phyloP scores from a whole-genome alignment of 2,888 invertebrate species.

The Himalopsyche anomala region DNA sequence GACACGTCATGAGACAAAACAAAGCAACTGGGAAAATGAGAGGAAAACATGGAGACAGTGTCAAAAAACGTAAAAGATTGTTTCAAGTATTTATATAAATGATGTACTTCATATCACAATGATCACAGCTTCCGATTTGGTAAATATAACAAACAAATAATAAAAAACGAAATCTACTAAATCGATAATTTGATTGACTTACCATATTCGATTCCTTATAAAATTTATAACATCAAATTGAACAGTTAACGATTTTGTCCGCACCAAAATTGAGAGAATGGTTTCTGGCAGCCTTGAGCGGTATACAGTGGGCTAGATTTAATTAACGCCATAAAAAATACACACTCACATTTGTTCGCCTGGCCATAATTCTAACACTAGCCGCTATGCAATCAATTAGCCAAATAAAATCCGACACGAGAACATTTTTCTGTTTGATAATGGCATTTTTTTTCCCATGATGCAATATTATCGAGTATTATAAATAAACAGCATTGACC shows the following conservation, averaged over 20 bases:
- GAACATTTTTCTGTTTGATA: neutral
- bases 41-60: no score
- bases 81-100: no score
- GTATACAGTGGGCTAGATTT: slow-evolving; percentile 13
- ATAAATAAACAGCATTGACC: slow-evolving; percentile 7
- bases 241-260: neutral
- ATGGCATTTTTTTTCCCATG: slow-evolving; percentile 6
- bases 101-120: no score
- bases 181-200: no score
- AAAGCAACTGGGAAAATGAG: no score
- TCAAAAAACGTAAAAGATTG: no score
- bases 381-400: slow-evolving; percentile 11
- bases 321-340: slow-evolving; percentile 21
- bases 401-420: slow-evolving; percentile 31
- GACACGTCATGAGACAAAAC: no score
- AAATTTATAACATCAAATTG: neutral
- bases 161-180: no score
- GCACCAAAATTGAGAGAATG: neutral
- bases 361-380: neutral
- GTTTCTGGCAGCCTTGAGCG: neutral
- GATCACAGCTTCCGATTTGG: no score
- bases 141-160: no score
- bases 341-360: neutral
- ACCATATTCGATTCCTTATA: neutral
- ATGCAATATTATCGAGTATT: slow-evolving; percentile 14